Base-by-base conservation (phyloP, 2,888 invertebrate genomes). In the Heliconius charithonia region DNA sequence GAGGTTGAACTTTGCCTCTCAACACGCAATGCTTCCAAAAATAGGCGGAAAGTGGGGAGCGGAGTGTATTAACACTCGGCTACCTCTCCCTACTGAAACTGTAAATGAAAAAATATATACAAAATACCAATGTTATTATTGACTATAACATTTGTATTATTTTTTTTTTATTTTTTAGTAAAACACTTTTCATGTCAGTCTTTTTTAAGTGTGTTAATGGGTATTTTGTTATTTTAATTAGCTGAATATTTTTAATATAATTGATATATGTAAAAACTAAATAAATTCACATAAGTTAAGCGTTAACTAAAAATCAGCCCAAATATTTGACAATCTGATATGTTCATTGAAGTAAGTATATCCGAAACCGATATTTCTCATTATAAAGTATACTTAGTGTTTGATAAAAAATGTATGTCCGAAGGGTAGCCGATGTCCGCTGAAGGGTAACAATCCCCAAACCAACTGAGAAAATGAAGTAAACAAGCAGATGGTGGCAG, bases 361-460 rank as follows among this genome's bases (percentile, higher is more conserved):
- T 93, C 92, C 92, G 94, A 92, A 92, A 94, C 93, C 89, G 92
- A 94, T 94, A 94, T 93, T 93, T 92, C 93, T 94, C 93, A 92
- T 95, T 94, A 92, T 86, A 85, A 86, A 84, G 83, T 85, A 88
- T 94, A 91, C 93, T 94, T 93, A 90, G 85, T 81, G 83, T 89
- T 84, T 85, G 91, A 92, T 94, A 94, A 95, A 95, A 94, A 95
- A 89, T 88, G 85, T 83, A 86, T 89, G 89, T 88, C 91, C 90
- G 91, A 91, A 83, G 94, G 91, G 87, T 90, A 91, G 91, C 86
- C 90, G 86, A 81, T 85, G 84, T 83, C 83, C 82, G 80, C 81
- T 79, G 84, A 85, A 85, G 86, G 85, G 84, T 85, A 85, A 85
- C 85, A 89, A 88, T 89, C 88, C 88, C 88, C 86, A 85, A 88